These are phyloP conservation scores for Osmerus eperlanus DNA, from an alignment of 2,113 vertebrate genomes.

Conservation along the genomic window DNA sequence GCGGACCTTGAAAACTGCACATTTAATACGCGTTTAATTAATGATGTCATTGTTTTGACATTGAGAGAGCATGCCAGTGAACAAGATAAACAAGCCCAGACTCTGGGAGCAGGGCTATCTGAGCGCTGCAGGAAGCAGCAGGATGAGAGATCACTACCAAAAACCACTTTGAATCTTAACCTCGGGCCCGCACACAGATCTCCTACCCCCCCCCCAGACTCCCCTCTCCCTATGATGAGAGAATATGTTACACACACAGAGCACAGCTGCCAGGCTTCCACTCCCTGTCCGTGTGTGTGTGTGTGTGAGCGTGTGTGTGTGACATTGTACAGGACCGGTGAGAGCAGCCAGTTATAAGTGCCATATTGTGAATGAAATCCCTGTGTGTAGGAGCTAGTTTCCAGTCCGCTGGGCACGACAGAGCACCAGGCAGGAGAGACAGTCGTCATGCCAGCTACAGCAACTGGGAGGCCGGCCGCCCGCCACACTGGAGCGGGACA, in stretches of 20 bases:
- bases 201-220: constrained; percentile 27
- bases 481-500: no score
- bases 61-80: constrained; percentile 50
- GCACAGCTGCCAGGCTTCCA: background rate
- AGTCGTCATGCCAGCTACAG: background rate
- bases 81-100: constrained; percentile 55
- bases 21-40: constrained; percentile 57
- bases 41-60: constrained; percentile 70
- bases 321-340: constrained; percentile 10
- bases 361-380: constrained; percentile 59
- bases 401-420: constrained; percentile 38
- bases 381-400: constrained; percentile 39
- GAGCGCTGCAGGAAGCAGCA: constrained; percentile 49
- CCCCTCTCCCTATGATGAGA: constrained; percentile 20
- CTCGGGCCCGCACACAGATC: constrained; percentile 19
- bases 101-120: constrained; percentile 33
- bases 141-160: constrained; percentile 41
- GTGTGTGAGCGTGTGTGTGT: background rate
- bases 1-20: constrained; percentile 34
- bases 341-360: constrained; percentile 41
- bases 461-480: no score
- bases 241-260: constrained; percentile 24
- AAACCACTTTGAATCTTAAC: constrained; percentile 49
- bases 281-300: constrained; percentile 9
- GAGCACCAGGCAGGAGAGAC: constrained; percentile 17